Evolutionary conservation across 2,113 vertebrate species (phyloP).

Genomic region (Anoplopoma fimbria): DNA sequence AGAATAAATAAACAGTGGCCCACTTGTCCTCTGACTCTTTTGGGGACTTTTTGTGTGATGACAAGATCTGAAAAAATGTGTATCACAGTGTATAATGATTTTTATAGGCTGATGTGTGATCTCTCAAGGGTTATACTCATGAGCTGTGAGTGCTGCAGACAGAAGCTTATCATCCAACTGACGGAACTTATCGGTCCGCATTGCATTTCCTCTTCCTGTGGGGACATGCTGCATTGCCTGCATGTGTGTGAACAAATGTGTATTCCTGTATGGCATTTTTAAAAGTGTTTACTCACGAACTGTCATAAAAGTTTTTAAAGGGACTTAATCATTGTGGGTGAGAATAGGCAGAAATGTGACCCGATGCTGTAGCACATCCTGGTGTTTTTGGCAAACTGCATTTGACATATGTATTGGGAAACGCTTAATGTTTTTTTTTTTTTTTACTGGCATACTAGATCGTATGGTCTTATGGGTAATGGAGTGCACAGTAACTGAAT

Average conservation of each 20-base stretch:
- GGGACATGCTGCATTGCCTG: background rate
- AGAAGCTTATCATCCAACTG: constrained; percentile 37
- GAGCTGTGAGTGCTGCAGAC: background rate
- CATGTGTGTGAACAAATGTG: constrained; percentile 3
- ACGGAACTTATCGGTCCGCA: constrained; percentile 18
- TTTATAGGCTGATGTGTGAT: background rate
- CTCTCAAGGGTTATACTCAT: background rate
- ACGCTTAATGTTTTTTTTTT: background rate
- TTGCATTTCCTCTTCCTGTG: constrained; percentile 64
- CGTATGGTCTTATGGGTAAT: background rate
- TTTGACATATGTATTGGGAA: background rate
- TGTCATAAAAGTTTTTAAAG: background rate
- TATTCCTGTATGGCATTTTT: background rate
- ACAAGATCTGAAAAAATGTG: background rate
- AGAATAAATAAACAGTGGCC: background rate
- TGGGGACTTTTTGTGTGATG: background rate
- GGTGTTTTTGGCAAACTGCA: background rate
- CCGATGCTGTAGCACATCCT: background rate
- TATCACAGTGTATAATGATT: constrained; percentile 1
- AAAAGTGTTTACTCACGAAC: background rate
- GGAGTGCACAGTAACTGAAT: background rate
- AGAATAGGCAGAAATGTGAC: background rate
- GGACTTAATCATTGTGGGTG: background rate
- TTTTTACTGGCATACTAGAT: background rate
- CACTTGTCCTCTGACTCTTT: background rate